phyloP scores from a whole-genome alignment of 2,797 vertebrate genomes.

The Sphenodon punctatus region DNA sequence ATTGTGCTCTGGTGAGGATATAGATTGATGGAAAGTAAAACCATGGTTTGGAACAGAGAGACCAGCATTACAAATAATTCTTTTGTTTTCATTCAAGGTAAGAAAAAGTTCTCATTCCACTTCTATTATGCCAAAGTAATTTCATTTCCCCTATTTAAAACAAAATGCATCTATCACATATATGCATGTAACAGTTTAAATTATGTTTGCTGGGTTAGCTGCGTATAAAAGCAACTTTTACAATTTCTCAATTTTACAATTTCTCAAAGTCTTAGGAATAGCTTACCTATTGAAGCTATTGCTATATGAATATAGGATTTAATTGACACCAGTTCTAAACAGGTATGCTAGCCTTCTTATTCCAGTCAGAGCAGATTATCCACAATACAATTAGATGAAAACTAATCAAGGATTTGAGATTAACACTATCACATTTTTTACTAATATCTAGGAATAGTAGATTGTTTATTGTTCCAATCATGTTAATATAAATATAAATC shows the following conservation, averaged over 20 bases:
- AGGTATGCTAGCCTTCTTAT: neutral
- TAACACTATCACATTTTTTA: neutral
- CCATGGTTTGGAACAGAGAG: neutral
- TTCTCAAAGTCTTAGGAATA: neutral
- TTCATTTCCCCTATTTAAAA: neutral
- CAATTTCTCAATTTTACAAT: neutral
- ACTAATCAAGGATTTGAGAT: neutral
- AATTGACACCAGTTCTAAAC: neutral
- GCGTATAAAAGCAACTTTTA: too few species aligned
- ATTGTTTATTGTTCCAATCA: fast-evolving
- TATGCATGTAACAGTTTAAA: too few species aligned
- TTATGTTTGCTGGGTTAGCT: too few species aligned
- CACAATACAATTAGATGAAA: neutral
- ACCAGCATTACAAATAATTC: slow-evolving; percentile 19
- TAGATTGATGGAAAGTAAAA: slow-evolving; percentile 35
- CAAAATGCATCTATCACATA: too few species aligned
- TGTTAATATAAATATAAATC: neutral
- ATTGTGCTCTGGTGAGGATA: neutral
- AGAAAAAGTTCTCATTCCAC: slow-evolving; percentile 10
- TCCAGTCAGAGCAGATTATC: too few species aligned
- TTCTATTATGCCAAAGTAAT: neutral
- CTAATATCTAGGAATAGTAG: neutral
- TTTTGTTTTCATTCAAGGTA: slow-evolving; percentile 59
- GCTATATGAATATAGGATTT: neutral
- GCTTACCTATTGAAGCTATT: neutral